Evolutionary conservation across 2,888 invertebrate genomes (phyloP), one percentile per base, ranked within the genome.

Genomic region (Nymphalis urticae): DNA sequence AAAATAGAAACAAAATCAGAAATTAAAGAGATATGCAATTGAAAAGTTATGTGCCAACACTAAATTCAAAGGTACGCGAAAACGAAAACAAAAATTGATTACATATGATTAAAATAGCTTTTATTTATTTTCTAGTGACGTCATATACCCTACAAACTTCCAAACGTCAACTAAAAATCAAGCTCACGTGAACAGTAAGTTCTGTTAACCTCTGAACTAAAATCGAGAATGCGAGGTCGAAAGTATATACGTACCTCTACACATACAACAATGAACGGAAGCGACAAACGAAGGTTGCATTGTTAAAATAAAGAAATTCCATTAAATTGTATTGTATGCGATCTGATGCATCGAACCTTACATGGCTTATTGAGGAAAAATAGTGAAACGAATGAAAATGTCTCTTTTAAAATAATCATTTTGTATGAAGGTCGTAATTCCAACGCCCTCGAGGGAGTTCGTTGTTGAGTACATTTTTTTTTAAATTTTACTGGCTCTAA

Each of bases 251-350:
- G 32, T 62, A 62, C 48, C 66, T 62, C 68, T 32, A 63, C 19
- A 51, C 7, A 66, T 63, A 50, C 53, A 69, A 75, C 75, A 77
- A 77, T 75, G 51, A 73, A 72, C 76, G 77, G 75, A 75, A 76
- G 72, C 72, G 51, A 47, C 73, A 64, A 70, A 62, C 42, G 65
- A 75, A 75, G 75, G 74, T 50, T 75, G 74, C 66, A 71, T 61
- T 65, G 68, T 65, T 66, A 60, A 64, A 66, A 70, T 66, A 60
- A 66, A 68, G 66, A 70, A 70, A 68, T 72, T 65, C 50, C 54
- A 47, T 54, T 65, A 68, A 56, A 72, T 56, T 66, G 42, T 62
- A 62, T 61, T 56, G 42, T 42, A 58, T 61, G 67, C 64, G 65
- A 47, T 59, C 50, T 27, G 66, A 61, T 48, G 67, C 61, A 66